phyloP scores from a whole-genome alignment of 2,113 vertebrate species.

The Cebus imitator region DNA sequence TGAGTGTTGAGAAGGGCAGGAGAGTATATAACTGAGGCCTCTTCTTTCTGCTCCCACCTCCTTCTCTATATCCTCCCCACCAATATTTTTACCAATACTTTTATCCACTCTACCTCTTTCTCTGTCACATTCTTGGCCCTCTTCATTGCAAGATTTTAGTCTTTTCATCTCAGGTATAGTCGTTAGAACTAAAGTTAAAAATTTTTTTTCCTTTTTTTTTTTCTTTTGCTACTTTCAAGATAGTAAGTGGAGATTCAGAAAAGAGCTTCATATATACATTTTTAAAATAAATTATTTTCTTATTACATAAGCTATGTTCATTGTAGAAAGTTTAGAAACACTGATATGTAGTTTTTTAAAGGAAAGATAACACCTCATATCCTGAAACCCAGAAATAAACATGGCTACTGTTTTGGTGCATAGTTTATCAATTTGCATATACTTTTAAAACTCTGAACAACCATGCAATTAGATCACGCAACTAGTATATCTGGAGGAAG shows the following conservation, averaged over 20 bases:
- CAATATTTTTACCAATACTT: neutral
- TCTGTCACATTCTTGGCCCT: neutral
- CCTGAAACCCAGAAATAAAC: neutral
- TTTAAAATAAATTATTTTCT: neutral
- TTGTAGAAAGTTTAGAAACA: conserved; percentile 1
- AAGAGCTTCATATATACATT: neutral
- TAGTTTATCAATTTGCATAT: neutral
- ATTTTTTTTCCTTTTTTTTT: neutral
- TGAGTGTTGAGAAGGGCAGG: neutral
- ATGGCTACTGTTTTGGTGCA: neutral
- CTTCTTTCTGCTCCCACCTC: neutral
- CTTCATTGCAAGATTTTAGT: neutral
- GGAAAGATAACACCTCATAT: neutral
- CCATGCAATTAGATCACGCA: neutral
- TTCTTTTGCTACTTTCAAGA: neutral
- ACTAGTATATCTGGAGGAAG: neutral
- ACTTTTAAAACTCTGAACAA: neutral
- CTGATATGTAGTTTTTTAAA: neutral
- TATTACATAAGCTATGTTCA: neutral
- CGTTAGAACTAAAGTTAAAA: neutral
- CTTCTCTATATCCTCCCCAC: neutral
- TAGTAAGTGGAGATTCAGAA: conserved; percentile 4
- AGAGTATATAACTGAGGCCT: neutral
- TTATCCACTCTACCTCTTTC: neutral
- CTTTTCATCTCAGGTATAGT: neutral